Evolutionary conservation across 92 coral and sea anemone species (phyloP).

Genomic region (Porites divaricata): DNA sequence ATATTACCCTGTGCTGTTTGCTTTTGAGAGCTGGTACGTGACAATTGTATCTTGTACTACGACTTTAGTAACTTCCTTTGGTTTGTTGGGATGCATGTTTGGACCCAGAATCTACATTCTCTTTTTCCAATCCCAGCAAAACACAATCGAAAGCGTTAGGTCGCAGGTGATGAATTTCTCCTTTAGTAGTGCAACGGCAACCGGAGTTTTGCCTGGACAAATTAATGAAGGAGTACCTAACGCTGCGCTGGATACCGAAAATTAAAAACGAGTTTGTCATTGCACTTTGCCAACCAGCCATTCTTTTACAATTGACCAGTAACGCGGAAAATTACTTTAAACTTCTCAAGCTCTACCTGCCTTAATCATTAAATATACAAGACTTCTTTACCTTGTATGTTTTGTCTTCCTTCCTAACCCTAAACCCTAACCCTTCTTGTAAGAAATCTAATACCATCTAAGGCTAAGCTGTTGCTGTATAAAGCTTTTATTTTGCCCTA

Average conservation of each 20-base stretch:
- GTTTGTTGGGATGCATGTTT: conserved; percentile 64
- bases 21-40: conserved; percentile 73
- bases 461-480: too few species aligned
- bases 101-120: conserved; percentile 62
- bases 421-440: too few species aligned
- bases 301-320: too few species aligned
- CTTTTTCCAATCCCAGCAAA: conserved; percentile 55
- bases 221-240: background rate
- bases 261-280: too few species aligned
- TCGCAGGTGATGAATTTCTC: conserved; percentile 44
- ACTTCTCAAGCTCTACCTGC: too few species aligned
- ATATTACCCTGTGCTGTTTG: conserved; percentile 63
- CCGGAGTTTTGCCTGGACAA: background rate
- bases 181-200: background rate
- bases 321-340: too few species aligned
- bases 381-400: too few species aligned
- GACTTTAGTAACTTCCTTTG: conserved; percentile 64
- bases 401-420: too few species aligned
- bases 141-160: conserved; percentile 49
- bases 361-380: too few species aligned
- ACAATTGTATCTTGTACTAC: conserved; percentile 62
- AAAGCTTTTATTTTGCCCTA: too few species aligned
- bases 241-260: background rate
- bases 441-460: too few species aligned
- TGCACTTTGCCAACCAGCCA: too few species aligned